Base-by-base conservation (phyloP, 2,888 invertebrate species). In the Ectemnius lituratus region DNA sequence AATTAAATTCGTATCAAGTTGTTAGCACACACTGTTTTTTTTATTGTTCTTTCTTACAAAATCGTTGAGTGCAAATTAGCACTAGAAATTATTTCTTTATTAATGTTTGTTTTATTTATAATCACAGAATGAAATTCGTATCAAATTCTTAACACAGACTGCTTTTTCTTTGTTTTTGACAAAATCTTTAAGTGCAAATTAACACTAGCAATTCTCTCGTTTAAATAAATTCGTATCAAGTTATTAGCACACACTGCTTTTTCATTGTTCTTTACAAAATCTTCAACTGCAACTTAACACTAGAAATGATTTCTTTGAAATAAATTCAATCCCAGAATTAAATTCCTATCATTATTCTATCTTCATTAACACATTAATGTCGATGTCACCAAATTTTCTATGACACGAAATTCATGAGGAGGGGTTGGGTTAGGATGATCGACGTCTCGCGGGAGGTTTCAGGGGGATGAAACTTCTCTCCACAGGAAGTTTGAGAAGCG, bases 21-120 rank as follows among this genome's bases (percentile, higher is more conserved):
- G 65, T 70, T 61, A 61, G 61, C 70, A 45, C 23, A 23, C 23
- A n/a, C n/a, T n/a, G n/a, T n/a, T n/a, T n/a, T n/a, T n/a, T n/a
- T n/a, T n/a, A n/a, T n/a, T n/a, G n/a, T n/a, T 28, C 47, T 23
- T 49, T 14, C 57, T n/a, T 13, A 2, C 13, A 0, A 37, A 11
- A 1, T 37, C 37, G 0, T 6, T 8, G 37, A 8, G 37, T 37
- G 37, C 37, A 37, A 37, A 11, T 37, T 16, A 52, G 70, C 61
- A 8, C 18, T 27, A 65, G 64, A 20, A 2, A 20, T 20, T 20
- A 2, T 20, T 20, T 20, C 20, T 20, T 20, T 20, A 20, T 20
- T 23, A 20, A 20, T 20, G 2, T 20, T 20, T 20, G 20, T 1
- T 20, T 20, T 20, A 20, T 20, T 20, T 20, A 20, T 20, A 2